phyloP scores from a whole-genome alignment of 2,797 vertebrate species.

The Notolepis coatsorum region DNA sequence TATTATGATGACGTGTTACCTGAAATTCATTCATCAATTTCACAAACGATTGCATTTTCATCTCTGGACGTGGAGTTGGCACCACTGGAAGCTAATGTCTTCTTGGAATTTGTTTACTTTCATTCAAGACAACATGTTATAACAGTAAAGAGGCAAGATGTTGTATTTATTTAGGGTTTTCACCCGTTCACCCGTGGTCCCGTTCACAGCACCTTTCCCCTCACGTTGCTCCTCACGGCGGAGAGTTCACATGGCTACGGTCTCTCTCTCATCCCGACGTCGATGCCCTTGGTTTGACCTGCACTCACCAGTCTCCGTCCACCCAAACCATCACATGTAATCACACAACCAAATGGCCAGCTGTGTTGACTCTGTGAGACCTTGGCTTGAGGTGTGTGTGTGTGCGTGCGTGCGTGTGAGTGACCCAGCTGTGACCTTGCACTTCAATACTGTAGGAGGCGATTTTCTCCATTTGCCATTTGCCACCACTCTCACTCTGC shows the following conservation, averaged over 20 bases:
- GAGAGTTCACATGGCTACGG: neutral
- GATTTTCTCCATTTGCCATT: conserved; percentile 23
- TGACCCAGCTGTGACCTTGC: conserved; percentile 25
- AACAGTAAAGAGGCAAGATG: too few species aligned
- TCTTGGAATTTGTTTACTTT: too few species aligned
- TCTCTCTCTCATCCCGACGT: neutral
- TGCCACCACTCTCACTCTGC: neutral
- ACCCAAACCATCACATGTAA: conserved; percentile 4
- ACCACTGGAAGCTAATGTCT: too few species aligned
- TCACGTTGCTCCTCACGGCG: too few species aligned
- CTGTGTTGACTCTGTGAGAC: neutral
- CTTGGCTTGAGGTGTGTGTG: conserved; percentile 4
- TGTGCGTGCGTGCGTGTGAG: neutral
- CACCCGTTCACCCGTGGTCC: too few species aligned
- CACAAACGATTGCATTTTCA: too few species aligned
- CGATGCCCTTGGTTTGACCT: neutral
- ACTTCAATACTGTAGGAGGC: conserved; percentile 18
- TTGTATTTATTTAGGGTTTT: too few species aligned
- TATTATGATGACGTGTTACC: too few species aligned
- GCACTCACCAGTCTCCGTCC: conserved; percentile 5
- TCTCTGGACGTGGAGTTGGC: too few species aligned
- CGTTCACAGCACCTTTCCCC: too few species aligned
- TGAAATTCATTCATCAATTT: too few species aligned
- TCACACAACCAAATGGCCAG: neutral
- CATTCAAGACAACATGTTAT: too few species aligned